Base-by-base conservation (phyloP, 2,888 invertebrate genomes). In the Calameuta filiformis region DNA sequence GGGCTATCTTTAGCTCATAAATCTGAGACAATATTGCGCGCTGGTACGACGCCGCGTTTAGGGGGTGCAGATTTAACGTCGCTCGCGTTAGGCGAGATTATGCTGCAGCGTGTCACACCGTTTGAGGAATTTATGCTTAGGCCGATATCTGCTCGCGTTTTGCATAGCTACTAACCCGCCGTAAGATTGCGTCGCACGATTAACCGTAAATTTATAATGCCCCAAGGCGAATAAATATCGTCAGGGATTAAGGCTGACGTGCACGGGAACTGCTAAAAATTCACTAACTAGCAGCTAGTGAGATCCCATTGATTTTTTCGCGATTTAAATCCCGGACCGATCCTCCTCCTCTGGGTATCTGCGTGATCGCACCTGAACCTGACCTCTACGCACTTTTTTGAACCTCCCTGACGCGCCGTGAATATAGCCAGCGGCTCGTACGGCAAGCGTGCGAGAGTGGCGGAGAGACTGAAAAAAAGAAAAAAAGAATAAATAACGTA, bases 91-190 rank as follows among this genome's bases (percentile, higher is more conserved):
- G 81, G 81, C 82, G 85, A 89, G 90, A 89, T 90, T 90, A 88
- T 88, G 88, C 87, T 83, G 85, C 88, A 85, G 85, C 86, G 85
- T 84, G 89, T 88, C 89, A 88, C 90, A 87, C 86, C 81, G 84
- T 88, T 89, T 89, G 90, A 90, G 90, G 90, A 90, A 90, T 90
- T 90, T 91, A 91, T 90, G 90, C 90, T 88, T 88, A 87, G 88
- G 88, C 88, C 87, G 90, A 90, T 90, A 90, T 90, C 89, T 89
- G 81, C 76, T 78, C 87, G 83, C 88, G 86, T 87, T 89, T 88
- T 87, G 87, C 89, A 88, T 88, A 87, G 81, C 80, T 79, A 78
- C 80, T 80, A 79, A 83, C 80, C 79, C 79, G 81, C 82, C 79
- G 81, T 85, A 86, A 85, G 85, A 87, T 87, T 84, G 84, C 84